phyloP scores from a whole-genome alignment of 92 coral and sea anemone species.

The Meandrina meandrites region DNA sequence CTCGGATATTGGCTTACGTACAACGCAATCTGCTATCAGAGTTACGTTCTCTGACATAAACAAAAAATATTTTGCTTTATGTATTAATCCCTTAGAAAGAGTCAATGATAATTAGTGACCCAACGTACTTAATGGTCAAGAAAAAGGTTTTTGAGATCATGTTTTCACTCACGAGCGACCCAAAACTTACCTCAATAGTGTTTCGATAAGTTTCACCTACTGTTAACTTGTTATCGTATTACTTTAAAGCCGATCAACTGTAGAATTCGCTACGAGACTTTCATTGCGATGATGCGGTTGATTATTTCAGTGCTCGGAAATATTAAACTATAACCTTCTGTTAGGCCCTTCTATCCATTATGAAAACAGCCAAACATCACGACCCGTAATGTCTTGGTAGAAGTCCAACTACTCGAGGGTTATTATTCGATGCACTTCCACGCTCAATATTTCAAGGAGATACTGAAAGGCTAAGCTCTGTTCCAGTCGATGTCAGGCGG shows the following conservation, averaged over 20 bases:
- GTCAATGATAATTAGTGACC: not conserved
- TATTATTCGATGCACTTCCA: not conserved
- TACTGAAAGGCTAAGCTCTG: not conserved
- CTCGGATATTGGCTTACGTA: not conserved
- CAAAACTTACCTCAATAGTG: not conserved
- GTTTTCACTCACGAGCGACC: not conserved
- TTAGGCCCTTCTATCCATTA: not conserved
- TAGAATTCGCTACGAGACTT: not conserved
- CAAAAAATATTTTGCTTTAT: not conserved
- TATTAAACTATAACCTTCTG: not conserved
- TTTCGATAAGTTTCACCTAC: not conserved
- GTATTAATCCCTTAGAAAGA: not conserved
- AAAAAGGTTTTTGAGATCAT: not conserved
- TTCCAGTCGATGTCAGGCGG: not conserved
- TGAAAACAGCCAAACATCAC: not conserved
- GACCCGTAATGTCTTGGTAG: no score
- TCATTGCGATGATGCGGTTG: not conserved
- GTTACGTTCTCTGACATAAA: not conserved
- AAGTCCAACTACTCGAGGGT: not conserved
- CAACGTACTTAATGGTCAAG: not conserved
- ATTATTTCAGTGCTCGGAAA: conserved; percentile 1
- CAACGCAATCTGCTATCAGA: not conserved
- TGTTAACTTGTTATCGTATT: not conserved
- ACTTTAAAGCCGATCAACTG: not conserved
- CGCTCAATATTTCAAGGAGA: not conserved